Evolutionary conservation across 1,140 invertebrate species (phyloP).

Genomic region (Halotydeus destructor): DNA sequence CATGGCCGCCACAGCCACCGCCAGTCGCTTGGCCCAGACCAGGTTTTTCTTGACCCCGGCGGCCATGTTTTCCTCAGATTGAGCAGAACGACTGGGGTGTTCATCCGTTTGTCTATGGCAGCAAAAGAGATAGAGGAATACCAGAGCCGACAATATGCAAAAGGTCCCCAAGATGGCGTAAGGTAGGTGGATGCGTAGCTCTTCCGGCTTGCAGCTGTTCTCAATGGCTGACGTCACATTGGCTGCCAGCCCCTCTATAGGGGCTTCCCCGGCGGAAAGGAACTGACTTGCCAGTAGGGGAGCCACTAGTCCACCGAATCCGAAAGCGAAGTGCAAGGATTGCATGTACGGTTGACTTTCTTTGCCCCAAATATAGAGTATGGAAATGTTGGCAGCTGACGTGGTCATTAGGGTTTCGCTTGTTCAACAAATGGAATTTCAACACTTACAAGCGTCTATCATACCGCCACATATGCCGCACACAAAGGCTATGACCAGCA

Average conservation of each 20-base stretch:
- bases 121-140: not conserved
- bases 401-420: no score
- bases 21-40: no score
- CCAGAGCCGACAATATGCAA: not conserved
- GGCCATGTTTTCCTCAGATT: no score
- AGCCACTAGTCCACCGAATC: slow-evolving; percentile 30
- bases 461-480: no score
- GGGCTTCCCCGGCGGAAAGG: slow-evolving; percentile 16
- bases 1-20: no score
- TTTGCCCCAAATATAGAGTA: slow-evolving; percentile 29
- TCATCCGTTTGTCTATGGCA: not conserved
- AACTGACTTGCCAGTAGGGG: slow-evolving; percentile 29
- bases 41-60: no score
- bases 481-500: no score
- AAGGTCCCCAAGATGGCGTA: not conserved
- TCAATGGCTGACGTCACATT: not conserved
- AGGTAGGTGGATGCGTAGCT: no score
- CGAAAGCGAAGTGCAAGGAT: slow-evolving; percentile 31
- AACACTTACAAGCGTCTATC: no score
- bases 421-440: no score
- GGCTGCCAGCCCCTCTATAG: not conserved
- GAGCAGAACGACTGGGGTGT: not conserved
- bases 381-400: slow-evolving; percentile 27
- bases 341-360: slow-evolving; percentile 31
- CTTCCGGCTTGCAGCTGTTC: no score